Conservation (phyloP, 2,113 vertebrate species). For the Syrmaticus mikado region DNA sequence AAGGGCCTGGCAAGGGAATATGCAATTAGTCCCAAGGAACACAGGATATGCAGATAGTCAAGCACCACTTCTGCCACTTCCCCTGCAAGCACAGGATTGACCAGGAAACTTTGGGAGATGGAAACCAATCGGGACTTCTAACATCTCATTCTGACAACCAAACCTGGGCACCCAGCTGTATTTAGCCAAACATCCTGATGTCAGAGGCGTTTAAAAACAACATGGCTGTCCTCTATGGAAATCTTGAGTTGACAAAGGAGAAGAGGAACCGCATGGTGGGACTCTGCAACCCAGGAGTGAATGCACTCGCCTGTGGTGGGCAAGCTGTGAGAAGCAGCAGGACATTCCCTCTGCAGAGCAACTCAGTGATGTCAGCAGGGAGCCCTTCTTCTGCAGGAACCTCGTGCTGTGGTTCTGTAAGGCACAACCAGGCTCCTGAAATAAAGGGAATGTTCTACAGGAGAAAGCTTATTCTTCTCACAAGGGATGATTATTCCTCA, state of each 20-base stretch:
- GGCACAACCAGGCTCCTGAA: rapidly evolving
- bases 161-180: not conserved
- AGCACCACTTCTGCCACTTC: rapidly evolving
- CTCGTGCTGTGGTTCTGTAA: not conserved
- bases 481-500: rapidly evolving
- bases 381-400: rapidly evolving
- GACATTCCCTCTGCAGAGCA: rapidly evolving
- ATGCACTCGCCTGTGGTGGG: not conserved
- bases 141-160: not conserved
- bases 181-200: not conserved
- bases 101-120: not conserved
- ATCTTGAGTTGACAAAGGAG: rapidly evolving
- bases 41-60: rapidly evolving
- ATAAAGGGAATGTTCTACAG: not conserved
- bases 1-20: not conserved
- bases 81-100: rapidly evolving
- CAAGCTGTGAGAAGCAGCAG: rapidly evolving
- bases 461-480: rapidly evolving
- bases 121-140: rapidly evolving
- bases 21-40: rapidly evolving
- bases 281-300: rapidly evolving
- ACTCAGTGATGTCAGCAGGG: rapidly evolving
- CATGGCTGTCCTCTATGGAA: rapidly evolving
- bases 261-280: not conserved
- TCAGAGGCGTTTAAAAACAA: not conserved